phyloP scores from a whole-genome alignment of 1,140 invertebrate species.

The Drosophila kohkoa region DNA sequence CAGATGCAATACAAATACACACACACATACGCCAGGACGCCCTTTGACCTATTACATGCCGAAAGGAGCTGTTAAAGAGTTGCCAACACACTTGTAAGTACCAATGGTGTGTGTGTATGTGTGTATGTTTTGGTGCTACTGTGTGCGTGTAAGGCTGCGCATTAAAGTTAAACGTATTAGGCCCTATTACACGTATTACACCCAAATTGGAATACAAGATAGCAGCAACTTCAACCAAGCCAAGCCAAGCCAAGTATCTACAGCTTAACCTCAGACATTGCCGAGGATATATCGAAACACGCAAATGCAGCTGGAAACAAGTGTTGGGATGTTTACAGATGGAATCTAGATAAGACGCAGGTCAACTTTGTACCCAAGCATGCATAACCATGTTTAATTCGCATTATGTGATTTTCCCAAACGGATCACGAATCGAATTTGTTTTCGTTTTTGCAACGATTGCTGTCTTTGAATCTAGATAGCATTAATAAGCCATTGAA shows the following conservation, averaged over 20 bases:
- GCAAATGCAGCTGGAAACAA: slow-evolving; percentile 3
- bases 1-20: neutral
- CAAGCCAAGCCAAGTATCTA: neutral
- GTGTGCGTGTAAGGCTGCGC: slow-evolving; percentile 9
- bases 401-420: neutral
- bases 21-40: slow-evolving; percentile 28
- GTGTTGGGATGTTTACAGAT: slow-evolving; percentile 3
- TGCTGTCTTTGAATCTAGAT: neutral
- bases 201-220: slow-evolving; percentile 45
- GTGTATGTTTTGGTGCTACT: neutral
- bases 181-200: slow-evolving; percentile 41
- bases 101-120: neutral
- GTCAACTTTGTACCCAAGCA: neutral
- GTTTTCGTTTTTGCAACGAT: neutral
- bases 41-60: slow-evolving; percentile 73
- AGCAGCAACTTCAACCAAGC: slow-evolving; percentile 8
- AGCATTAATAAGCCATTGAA: neutral
- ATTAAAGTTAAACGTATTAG: slow-evolving; percentile 53
- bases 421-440: neutral
- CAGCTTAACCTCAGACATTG: slow-evolving; percentile 3
- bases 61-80: slow-evolving; percentile 69
- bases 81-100: slow-evolving; percentile 27
- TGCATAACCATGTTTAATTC: neutral
- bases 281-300: neutral
- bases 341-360: neutral